A percentile compares a stretch with the other conserved stretches of the same genome.
phyloP scores from a whole-genome alignment of 2,888 invertebrate species.

The Microdon myrmicae region DNA sequence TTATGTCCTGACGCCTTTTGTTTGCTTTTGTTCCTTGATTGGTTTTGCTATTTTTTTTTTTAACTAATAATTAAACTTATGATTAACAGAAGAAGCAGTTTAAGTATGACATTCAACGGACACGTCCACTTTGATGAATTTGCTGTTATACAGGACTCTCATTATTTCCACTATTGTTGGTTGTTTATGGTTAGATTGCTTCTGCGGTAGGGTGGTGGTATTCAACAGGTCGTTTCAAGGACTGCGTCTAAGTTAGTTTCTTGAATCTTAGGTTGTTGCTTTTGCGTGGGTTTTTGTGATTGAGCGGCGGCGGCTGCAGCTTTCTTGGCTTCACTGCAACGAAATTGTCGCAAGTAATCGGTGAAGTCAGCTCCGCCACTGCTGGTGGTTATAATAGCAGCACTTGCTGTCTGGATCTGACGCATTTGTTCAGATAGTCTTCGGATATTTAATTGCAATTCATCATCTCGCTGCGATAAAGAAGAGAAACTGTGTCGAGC shows the following conservation, averaged over 20 bases:
- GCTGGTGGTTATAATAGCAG: slow-evolving; percentile 53
- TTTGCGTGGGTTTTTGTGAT: slow-evolving; percentile 26
- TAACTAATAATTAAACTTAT: slow-evolving; percentile 48
- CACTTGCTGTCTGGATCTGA: slow-evolving; percentile 42
- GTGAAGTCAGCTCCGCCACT: slow-evolving; percentile 55
- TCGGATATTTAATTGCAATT: slow-evolving; percentile 63
- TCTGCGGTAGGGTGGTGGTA: neutral
- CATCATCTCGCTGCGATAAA: slow-evolving; percentile 59
- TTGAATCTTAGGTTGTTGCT: slow-evolving; percentile 43
- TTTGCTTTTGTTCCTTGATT: slow-evolving; percentile 30
- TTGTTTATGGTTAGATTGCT: neutral
- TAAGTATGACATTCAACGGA: too few relatives aligned
- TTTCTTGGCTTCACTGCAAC: slow-evolving; percentile 56
- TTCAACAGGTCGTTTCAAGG: slow-evolving; percentile 66
- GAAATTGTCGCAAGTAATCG: slow-evolving; percentile 57
- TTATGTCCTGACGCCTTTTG: slow-evolving; percentile 45
- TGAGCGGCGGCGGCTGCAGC: slow-evolving; percentile 34
- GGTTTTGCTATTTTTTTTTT: slow-evolving; percentile 3
- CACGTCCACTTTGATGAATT: too few relatives aligned
- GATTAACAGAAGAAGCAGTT: slow-evolving; percentile 47
- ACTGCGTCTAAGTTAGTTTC: slow-evolving; percentile 60
- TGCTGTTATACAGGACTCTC: too few relatives aligned
- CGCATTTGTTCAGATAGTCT: slow-evolving; percentile 64
- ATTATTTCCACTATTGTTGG: slow-evolving; percentile 10
- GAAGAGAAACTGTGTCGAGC: slow-evolving; percentile 65